Base-by-base conservation (phyloP, 2,797 vertebrate species). In the Sarcoramphus papa region DNA sequence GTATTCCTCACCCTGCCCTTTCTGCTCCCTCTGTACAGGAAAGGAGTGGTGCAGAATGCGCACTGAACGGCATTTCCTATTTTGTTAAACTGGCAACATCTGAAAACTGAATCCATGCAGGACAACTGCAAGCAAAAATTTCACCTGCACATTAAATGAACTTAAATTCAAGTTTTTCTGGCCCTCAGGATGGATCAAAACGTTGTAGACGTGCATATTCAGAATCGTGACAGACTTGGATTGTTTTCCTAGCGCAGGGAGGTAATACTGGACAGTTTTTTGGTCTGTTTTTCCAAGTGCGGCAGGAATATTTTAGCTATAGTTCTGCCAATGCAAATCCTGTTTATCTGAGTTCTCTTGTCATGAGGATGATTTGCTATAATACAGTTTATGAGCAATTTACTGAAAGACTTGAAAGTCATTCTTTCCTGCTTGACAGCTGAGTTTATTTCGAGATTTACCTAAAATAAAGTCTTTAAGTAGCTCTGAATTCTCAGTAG, bases 1-100 rank as follows among this genome's bases (percentile, higher is more conserved):
- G 97, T 98, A 98, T 98, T 99, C 98, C 98, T 98, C 97, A 84
- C 92, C 97, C 96, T 97, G 97, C 97, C 96, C 96, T 97, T 70
- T 97, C 97, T 96, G 96, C 94, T 97, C 89, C 80, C 95, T 94
- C 95, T 48, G n/a, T 57, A 87, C 97, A 97, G 97, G 98, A 98
- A 97, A 98, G 98, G 97, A 97, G 97, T 97, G 97, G 98, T 91
- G 67, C 93, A 63, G 95, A 90, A 69, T 27, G 7, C 48, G 27
- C 48, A 33, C 84, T 79, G 89, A 97, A 97, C 96, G 98, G 97
- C 95, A 98, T 96, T 98, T 98, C 98, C 97, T 97, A 97, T 93
- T 95, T 93, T 93, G 60, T 74, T 91, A 90, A 95, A 50, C 95
- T 97, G 97, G 97, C 96, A 96, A 45, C 75, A 19, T 47, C 77